phyloP scores from a whole-genome alignment of 1,140 invertebrate species.

The Drusus annulatus region DNA sequence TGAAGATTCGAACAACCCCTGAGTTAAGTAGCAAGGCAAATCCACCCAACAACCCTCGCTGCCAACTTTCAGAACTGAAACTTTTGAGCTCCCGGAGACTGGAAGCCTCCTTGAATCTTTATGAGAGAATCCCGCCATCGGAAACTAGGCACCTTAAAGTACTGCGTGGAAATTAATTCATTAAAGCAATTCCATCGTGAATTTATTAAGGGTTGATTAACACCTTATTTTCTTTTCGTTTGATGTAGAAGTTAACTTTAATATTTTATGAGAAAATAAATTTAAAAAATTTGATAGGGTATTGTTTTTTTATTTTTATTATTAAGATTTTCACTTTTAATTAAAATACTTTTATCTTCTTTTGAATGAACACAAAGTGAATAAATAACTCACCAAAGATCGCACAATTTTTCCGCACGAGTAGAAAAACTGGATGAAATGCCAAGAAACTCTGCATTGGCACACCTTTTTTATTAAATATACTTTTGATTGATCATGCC shows the following conservation, averaged over 20 bases:
- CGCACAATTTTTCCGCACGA: too few relatives aligned
- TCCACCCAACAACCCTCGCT: constrained; percentile 11
- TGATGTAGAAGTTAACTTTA: constrained; percentile 1
- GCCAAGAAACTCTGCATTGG: too few relatives aligned
- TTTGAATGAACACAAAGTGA: too few relatives aligned
- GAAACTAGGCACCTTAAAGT: not conserved
- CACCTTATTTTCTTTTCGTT: not conserved
- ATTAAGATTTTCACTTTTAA: too few relatives aligned
- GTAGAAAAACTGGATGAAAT: too few relatives aligned
- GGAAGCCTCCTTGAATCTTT: constrained; percentile 8
- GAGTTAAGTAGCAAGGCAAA: constrained; percentile 11
- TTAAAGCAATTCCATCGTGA: constrained; percentile 5
- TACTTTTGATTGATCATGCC: too few relatives aligned
- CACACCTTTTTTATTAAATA: too few relatives aligned
- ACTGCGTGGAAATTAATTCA: constrained; percentile 5
- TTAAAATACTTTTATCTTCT: too few relatives aligned
- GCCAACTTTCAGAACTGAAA: constrained; percentile 7
- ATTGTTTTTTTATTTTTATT: too few relatives aligned
- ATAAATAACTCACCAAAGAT: too few relatives aligned
- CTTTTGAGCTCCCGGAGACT: not conserved
- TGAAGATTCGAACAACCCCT: not conserved
- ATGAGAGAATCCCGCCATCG: not conserved
- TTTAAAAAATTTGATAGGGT: too few relatives aligned
- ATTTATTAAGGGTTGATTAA: not conserved
- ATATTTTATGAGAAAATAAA: not conserved